These are phyloP conservation scores for Machaerirhynchus nigripectus DNA, from an alignment of 2,113 vertebrate genomes.

Conservation along the genomic window DNA sequence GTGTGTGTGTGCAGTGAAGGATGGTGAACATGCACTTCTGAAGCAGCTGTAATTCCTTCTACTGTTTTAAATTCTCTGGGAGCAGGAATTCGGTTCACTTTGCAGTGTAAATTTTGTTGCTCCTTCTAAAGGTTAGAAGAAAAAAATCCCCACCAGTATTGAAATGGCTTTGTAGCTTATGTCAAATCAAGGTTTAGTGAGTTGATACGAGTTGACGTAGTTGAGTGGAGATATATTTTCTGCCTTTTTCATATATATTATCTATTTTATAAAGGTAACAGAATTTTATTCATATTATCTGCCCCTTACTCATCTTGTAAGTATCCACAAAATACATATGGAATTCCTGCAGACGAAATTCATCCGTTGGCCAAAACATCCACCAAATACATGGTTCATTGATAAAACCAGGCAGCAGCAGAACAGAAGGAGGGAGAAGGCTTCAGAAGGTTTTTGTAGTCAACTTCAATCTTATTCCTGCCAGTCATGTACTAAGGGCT, in stretches of 20 bases:
- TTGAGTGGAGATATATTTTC: background rate
- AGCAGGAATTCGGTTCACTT: background rate
- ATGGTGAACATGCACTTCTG: background rate
- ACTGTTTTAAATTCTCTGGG: background rate
- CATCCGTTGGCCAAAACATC: background rate
- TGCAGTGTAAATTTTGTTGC: background rate
- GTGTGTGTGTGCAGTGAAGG: background rate
- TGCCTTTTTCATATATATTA: background rate
- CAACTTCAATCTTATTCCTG: background rate
- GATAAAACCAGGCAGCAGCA: background rate
- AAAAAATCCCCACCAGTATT: background rate
- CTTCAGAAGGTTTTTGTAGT: background rate
- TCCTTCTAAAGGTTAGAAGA: background rate
- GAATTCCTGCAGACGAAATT: background rate
- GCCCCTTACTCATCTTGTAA: background rate
- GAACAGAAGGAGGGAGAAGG: background rate
- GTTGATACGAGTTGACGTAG: background rate
- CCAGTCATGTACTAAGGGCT: background rate
- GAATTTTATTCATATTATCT: background rate
- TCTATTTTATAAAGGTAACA: background rate
- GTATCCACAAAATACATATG: background rate
- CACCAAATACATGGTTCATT: background rate
- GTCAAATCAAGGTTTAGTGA: background rate
- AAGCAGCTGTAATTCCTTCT: background rate
- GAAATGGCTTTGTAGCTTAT: background rate